Conservation (phyloP, 2,888 invertebrate genomes). For the Himalopsyche japonica region DNA sequence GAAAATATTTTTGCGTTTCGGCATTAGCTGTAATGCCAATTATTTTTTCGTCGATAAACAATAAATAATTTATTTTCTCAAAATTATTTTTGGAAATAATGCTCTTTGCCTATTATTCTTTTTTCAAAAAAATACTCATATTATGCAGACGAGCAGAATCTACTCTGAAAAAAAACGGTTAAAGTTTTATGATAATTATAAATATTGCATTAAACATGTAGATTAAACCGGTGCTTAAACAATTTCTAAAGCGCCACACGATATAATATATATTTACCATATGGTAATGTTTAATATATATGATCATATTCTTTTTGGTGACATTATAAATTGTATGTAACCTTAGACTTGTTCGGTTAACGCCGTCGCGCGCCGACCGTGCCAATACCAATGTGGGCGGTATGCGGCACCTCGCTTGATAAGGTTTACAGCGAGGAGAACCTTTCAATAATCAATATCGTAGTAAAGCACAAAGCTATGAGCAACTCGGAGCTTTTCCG, state of each 20-base stretch:
- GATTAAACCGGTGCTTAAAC: too few relatives aligned
- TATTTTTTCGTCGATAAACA: too few relatives aligned
- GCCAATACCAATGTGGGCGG: neutral
- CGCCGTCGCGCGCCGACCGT: neutral
- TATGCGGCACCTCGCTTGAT: conserved; percentile 14
- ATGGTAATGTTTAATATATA: neutral
- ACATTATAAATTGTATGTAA: neutral
- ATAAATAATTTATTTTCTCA: too few relatives aligned
- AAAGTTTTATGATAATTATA: too few relatives aligned
- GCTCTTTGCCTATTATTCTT: too few relatives aligned
- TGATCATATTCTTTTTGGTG: neutral
- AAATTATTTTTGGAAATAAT: too few relatives aligned
- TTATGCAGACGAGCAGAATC: too few relatives aligned
- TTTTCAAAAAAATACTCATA: too few relatives aligned
- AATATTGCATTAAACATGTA: too few relatives aligned
- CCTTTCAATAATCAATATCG: conserved; percentile 40
- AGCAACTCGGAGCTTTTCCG: neutral
- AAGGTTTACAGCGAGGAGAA: conserved; percentile 31
- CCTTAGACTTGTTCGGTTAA: neutral
- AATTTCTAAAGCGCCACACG: neutral
- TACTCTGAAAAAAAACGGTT: too few relatives aligned
- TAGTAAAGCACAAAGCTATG: neutral
- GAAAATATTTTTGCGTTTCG: too few relatives aligned
- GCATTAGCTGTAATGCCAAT: too few relatives aligned
- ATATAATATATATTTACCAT: neutral